These are phyloP conservation scores for Celastrina argiolus DNA, from an alignment of 2,888 invertebrate species.

Conservation along the genomic window DNA sequence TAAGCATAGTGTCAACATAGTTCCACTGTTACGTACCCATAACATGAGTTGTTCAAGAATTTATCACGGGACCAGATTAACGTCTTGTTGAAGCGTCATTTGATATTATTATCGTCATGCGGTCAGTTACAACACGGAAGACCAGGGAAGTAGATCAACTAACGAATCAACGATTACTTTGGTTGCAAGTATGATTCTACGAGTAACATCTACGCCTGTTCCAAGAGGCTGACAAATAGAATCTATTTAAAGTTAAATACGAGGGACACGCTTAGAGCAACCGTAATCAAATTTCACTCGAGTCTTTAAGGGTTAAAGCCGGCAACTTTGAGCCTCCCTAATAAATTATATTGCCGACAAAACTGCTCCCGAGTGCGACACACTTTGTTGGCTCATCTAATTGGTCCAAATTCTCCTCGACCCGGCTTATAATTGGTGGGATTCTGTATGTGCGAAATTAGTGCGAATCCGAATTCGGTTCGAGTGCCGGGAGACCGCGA, in stretches of 20 bases:
- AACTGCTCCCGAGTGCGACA: constrained; percentile 75
- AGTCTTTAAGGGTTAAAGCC: constrained; percentile 75
- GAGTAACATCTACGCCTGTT: background rate
- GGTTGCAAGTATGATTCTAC: background rate
- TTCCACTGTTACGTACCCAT: too few relatives aligned
- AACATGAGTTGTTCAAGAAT: too few relatives aligned
- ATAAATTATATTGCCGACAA: constrained; percentile 78
- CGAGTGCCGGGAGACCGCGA: constrained; percentile 52
- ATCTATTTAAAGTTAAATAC: constrained; percentile 65
- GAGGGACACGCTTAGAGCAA: constrained; percentile 68
- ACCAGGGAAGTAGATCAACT: too few relatives aligned
- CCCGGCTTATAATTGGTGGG: constrained; percentile 71
- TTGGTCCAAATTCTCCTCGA: constrained; percentile 73
- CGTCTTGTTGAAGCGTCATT: too few relatives aligned
- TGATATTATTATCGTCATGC: too few relatives aligned
- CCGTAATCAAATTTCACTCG: constrained; percentile 75
- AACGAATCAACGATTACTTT: background rate
- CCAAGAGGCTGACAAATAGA: constrained; percentile 34
- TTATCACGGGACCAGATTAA: too few relatives aligned
- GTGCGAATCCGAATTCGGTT: constrained; percentile 65
- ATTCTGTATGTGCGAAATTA: constrained; percentile 68
- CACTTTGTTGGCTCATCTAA: constrained; percentile 77
- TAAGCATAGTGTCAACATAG: too few relatives aligned
- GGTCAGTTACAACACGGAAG: too few relatives aligned
- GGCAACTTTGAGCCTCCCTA: constrained; percentile 73